Evolutionary conservation across 92 coral and sea anemone genomes (phyloP).

Genomic region (Micromussa lordhowensis): DNA sequence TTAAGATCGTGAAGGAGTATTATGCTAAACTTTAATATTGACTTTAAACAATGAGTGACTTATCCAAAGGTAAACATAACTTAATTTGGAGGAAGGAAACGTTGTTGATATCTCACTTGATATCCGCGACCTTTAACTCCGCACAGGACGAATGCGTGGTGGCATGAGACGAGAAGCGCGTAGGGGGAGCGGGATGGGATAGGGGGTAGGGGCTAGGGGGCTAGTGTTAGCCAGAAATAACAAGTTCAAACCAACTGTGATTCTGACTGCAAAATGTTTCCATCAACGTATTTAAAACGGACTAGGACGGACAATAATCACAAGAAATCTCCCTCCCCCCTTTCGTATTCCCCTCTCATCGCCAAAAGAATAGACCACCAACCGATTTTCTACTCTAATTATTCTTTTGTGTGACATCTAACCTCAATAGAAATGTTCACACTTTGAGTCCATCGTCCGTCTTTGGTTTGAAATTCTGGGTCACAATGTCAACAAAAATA

Average conservation of each 20-base stretch:
- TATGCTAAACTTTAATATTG: background rate
- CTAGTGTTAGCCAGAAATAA: too few species aligned
- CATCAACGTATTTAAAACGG: background rate
- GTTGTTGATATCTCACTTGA: background rate
- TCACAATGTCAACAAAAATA: background rate
- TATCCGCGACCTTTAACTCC: too few species aligned
- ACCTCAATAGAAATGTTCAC: background rate
- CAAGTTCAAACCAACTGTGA: background rate
- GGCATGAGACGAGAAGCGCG: too few species aligned
- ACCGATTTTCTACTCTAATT: background rate
- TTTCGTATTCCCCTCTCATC: too few species aligned
- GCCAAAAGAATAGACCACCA: background rate
- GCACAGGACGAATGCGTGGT: too few species aligned
- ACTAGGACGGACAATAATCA: background rate
- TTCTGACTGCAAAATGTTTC: background rate
- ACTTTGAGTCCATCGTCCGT: background rate
- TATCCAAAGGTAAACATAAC: background rate
- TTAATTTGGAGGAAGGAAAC: background rate
- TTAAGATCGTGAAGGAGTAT: background rate
- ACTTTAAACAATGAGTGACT: background rate
- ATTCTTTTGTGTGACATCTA: background rate
- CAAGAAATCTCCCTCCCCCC: too few species aligned
- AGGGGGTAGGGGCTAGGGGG: too few species aligned
- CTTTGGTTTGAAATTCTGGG: background rate
- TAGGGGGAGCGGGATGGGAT: too few species aligned